A percentile compares a stretch with the other conserved stretches of the same genome.
Conservation (phyloP, 1,140 invertebrate species). For the Musca vetustissima region DNA sequence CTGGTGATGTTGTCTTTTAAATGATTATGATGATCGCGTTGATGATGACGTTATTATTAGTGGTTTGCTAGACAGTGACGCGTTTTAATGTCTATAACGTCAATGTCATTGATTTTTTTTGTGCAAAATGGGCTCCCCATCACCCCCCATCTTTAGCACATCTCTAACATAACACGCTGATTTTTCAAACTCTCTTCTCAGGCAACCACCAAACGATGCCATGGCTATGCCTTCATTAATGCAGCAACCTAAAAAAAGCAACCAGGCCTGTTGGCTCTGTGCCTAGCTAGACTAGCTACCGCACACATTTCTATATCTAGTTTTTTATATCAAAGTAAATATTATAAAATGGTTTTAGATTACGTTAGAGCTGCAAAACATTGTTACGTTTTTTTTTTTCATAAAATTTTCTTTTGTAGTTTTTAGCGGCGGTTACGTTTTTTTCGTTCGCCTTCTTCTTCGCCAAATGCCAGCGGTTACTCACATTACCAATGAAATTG, state of each 20-base stretch:
- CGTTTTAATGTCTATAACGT: neutral
- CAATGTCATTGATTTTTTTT: constrained; percentile 13
- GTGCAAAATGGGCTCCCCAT: neutral
- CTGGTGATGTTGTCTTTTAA: neutral
- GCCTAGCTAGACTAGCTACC: neutral
- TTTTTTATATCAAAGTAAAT: constrained; percentile 15
- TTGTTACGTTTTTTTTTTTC: constrained; percentile 31
- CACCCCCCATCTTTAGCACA: no score
- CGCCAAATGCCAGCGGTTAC: constrained; percentile 10
- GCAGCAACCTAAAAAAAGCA: no score
- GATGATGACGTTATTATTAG: no score
- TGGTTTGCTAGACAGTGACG: no score
- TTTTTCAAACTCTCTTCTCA: no score
- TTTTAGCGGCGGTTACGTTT: neutral
- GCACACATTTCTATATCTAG: neutral
- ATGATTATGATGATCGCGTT: no score
- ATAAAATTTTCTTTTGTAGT: neutral
- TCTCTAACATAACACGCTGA: no score
- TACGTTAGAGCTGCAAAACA: constrained; percentile 24
- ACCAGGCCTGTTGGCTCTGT: neutral
- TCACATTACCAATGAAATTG: constrained; percentile 45
- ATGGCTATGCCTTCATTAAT: no score
- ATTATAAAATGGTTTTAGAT: constrained; percentile 22
- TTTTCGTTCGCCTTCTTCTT: neutral
- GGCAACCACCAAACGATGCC: no score